phyloP scores from a whole-genome alignment of 2,888 invertebrate species.

The Eupithecia centaureata region DNA sequence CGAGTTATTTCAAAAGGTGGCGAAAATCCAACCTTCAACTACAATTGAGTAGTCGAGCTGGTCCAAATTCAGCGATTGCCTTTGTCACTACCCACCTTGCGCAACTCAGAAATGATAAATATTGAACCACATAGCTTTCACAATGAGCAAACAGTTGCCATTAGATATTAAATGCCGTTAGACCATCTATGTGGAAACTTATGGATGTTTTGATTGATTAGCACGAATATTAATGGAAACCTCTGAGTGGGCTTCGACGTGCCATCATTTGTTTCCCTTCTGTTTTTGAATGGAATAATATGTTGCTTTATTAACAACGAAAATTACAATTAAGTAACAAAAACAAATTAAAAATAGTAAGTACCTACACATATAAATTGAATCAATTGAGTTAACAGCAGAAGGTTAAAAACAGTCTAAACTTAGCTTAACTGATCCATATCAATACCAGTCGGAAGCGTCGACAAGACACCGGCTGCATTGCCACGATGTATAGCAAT shows the following conservation, averaged over 20 bases:
- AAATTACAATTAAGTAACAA: too few species aligned
- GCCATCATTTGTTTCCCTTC: constrained; percentile 31
- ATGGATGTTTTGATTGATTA: constrained; percentile 65
- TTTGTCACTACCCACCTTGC: constrained; percentile 59
- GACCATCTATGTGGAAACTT: constrained; percentile 50
- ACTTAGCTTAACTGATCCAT: too few species aligned
- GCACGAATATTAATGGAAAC: constrained; percentile 53
- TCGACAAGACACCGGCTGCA: too few species aligned
- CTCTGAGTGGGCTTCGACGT: constrained; percentile 24
- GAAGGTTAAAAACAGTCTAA: too few species aligned
- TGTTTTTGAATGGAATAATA: background rate
- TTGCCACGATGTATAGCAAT: too few species aligned
- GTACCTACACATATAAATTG: too few species aligned
- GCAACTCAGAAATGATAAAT: constrained; percentile 51
- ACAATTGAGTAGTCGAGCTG: constrained; percentile 36
- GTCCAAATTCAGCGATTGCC: constrained; percentile 53
- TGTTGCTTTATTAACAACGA: too few species aligned
- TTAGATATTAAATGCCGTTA: constrained; percentile 24
- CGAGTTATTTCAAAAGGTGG: constrained; percentile 43
- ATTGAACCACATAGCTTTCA: constrained; percentile 62
- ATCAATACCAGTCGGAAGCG: too few species aligned
- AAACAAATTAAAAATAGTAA: too few species aligned
- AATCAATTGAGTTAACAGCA: too few species aligned
- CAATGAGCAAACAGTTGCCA: constrained; percentile 56
- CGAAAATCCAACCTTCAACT: constrained; percentile 45